phyloP scores from a whole-genome alignment of 2,113 vertebrate species.

The Podarcis muralis region DNA sequence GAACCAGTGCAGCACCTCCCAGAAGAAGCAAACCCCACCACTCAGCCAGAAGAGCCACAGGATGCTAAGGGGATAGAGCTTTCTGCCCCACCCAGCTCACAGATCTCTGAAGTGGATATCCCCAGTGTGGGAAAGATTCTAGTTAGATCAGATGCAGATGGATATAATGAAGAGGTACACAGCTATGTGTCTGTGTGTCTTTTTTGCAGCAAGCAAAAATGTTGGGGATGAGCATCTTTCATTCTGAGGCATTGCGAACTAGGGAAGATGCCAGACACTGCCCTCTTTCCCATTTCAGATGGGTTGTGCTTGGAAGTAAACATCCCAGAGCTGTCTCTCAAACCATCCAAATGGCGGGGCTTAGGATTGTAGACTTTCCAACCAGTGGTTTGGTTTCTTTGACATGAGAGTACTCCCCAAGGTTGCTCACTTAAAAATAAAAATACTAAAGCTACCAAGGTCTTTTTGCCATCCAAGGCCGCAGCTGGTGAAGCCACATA shows the following conservation, averaged over 20 bases:
- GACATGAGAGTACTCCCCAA: not conserved
- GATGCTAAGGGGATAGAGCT: constrained; percentile 56
- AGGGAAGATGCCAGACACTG: not conserved
- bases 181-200: not conserved
- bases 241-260: not conserved
- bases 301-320: not conserved
- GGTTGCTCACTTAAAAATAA: not conserved
- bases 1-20: constrained; percentile 62
- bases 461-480: not conserved
- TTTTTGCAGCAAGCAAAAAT: not conserved
- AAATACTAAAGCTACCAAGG: not conserved
- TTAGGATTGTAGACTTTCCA: not conserved
- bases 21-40: constrained; percentile 59
- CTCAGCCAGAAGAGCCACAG: constrained; percentile 67
- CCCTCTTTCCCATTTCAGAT: not conserved
- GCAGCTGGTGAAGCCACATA: not conserved
- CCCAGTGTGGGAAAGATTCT: constrained; percentile 95
- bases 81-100: constrained; percentile 73
- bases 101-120: constrained; percentile 94
- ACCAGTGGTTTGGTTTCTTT: not conserved
- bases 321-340: not conserved
- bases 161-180: constrained; percentile 96
- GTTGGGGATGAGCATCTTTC: not conserved
- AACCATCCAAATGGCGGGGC: not conserved
- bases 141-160: constrained; percentile 91